These are phyloP conservation scores for Xiphias gladius DNA, from an alignment of 2,113 vertebrate genomes.

Conservation along the genomic window DNA sequence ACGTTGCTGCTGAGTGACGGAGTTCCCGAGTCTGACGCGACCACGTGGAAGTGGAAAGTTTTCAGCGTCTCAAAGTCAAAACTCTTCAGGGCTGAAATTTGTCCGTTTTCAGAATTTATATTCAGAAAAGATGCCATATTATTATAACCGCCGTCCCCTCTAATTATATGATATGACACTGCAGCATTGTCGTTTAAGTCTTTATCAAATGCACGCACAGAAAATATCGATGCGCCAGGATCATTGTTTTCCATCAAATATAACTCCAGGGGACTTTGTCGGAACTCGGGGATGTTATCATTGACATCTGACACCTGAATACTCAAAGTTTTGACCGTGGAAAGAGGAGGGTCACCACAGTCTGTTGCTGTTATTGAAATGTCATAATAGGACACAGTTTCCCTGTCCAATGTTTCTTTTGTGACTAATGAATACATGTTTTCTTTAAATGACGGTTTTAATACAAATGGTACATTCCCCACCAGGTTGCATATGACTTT, in stretches of 20 bases:
- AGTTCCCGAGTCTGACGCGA: conserved; percentile 66
- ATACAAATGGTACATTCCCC: conserved; percentile 73
- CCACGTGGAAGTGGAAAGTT: conserved; percentile 64
- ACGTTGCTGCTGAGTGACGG: conserved; percentile 54
- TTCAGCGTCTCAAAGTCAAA: conserved; percentile 78
- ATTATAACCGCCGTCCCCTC: conserved; percentile 10
- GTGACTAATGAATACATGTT: conserved; percentile 81
- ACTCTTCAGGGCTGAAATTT: conserved; percentile 59
- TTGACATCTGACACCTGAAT: conserved; percentile 78
- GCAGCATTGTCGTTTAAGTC: conserved; percentile 72
- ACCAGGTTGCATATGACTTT: conserved; percentile 69
- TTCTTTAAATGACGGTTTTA: conserved; percentile 77
- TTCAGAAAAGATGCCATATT: conserved; percentile 68
- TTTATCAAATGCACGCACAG: conserved; percentile 68
- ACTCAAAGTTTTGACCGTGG: conserved; percentile 61
- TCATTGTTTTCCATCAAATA: conserved; percentile 76
- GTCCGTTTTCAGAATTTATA: conserved; percentile 68
- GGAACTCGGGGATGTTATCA: conserved; percentile 74
- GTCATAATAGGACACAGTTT: conserved; percentile 81
- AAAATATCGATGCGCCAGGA: conserved; percentile 61
- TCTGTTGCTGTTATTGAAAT: conserved; percentile 77
- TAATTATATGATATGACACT: conserved; percentile 56
- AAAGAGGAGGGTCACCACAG: conserved; percentile 67
- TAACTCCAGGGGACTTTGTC: conserved; percentile 50
- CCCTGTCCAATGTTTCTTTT: conserved; percentile 70